A percentile compares a stretch with the other conserved stretches of the same genome.
Conservation (phyloP, 2,113 vertebrate species). For the Apteryx owenii region DNA sequence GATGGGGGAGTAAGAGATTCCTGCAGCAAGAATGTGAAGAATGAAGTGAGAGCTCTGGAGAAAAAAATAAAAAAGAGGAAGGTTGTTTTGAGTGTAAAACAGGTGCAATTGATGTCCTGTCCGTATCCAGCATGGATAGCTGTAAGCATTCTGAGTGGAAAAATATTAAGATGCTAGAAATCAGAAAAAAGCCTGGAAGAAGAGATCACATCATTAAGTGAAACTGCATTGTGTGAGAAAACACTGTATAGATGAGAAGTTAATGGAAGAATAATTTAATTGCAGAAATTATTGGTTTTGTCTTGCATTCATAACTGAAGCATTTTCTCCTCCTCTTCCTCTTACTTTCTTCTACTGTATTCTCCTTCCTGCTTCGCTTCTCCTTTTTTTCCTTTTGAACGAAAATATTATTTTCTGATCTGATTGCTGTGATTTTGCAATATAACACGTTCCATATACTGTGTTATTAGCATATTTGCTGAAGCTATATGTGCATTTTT, state of each 20-base stretch:
- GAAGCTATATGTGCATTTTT: neutral
- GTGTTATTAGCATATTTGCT: neutral
- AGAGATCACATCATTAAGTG: neutral
- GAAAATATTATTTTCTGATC: neutral
- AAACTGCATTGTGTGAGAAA: neutral
- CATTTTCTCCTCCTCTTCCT: neutral
- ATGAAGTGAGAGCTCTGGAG: neutral
- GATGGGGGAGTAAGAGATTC: neutral
- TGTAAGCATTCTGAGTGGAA: neutral
- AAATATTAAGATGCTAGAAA: neutral
- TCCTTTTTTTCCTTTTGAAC: neutral
- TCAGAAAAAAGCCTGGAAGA: neutral
- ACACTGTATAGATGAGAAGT: neutral
- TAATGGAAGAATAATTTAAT: neutral
- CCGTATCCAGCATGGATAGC: neutral
- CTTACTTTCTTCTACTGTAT: neutral
- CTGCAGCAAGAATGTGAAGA: neutral
- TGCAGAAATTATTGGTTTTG: neutral
- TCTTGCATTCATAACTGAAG: neutral
- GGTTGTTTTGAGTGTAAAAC: neutral
- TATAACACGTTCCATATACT: neutral
- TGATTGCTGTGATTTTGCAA: neutral
- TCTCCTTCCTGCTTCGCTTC: neutral
- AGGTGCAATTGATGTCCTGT: neutral
- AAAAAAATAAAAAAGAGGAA: neutral